Percentiles rank a stretch among this genome's conserved stretches.
Evolutionary conservation across 2,888 invertebrate species (phyloP).

Genomic region (Adineta ricciae): DNA sequence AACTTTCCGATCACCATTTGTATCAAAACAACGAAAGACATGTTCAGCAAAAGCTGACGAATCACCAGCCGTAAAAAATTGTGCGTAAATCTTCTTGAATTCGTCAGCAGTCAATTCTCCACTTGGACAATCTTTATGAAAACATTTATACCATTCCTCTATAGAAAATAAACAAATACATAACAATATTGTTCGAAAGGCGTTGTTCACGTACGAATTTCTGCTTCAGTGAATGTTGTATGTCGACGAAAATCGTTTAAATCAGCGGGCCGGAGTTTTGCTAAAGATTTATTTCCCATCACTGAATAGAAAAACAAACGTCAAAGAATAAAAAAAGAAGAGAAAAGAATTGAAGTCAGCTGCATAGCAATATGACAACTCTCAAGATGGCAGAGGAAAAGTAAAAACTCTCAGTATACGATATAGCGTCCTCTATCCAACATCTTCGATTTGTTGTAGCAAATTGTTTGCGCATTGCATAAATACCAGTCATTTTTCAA

Average conservation of each 20-base stretch:
- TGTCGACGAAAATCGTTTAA: neutral
- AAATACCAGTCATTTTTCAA: too few relatives aligned
- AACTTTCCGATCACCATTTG: constrained; percentile 70
- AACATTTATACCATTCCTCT: constrained; percentile 93
- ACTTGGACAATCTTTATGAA: constrained; percentile 91
- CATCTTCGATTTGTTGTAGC: neutral
- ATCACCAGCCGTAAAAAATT: constrained; percentile 88
- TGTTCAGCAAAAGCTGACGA: constrained; percentile 94
- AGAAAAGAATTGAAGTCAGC: neutral
- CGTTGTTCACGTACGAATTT: neutral
- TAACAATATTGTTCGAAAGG: too few relatives aligned
- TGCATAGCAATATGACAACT: neutral
- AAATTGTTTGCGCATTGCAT: too few relatives aligned
- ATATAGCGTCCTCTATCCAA: neutral
- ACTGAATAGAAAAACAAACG: neutral
- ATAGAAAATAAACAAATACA: too few relatives aligned
- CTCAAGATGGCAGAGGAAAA: neutral
- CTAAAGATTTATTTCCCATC: neutral
- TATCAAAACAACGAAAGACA: constrained; percentile 72
- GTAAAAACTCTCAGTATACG: neutral
- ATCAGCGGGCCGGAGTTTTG: neutral
- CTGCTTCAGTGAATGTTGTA: neutral
- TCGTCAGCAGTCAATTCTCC: constrained; percentile 92
- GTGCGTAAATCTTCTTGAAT: constrained; percentile 96
- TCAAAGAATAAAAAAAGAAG: neutral